Percentiles rank a stretch among this genome's conserved stretches.
These are phyloP conservation scores for Neoascia interrupta DNA, from an alignment of 2,888 invertebrate species.

Conservation along the genomic window DNA sequence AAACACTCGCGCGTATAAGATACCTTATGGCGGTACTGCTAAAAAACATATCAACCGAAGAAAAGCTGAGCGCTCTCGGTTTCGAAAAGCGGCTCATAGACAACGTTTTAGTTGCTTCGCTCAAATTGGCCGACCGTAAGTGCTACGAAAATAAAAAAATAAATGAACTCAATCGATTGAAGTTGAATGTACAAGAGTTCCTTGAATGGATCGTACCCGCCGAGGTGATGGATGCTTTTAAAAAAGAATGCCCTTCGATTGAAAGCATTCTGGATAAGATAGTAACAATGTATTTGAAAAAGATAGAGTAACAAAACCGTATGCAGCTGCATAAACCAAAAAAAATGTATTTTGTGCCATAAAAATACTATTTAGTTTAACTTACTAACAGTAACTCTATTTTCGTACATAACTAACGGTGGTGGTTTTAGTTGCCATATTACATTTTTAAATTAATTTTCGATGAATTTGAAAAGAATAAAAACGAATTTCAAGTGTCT, in stretches of 20 bases:
- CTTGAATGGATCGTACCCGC: conserved; percentile 90
- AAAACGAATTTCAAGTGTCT: conserved; percentile 28
- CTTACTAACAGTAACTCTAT: too few relatives aligned
- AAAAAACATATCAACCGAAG: conserved; percentile 90
- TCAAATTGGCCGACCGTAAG: conserved; percentile 86
- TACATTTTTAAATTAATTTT: conserved; percentile 23
- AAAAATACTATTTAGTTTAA: conserved; percentile 13
- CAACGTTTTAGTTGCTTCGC: conserved; percentile 88
- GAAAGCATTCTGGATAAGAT: conserved; percentile 87
- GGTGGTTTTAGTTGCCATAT: conserved; percentile 58
- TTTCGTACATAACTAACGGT: conserved; percentile 19
- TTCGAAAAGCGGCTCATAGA: conserved; percentile 88
- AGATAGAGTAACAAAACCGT: conserved; percentile 71
- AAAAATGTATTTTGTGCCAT: conserved; percentile 53
- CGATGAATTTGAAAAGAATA: background rate
- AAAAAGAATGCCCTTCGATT: conserved; percentile 86
- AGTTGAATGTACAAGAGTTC: conserved; percentile 87
- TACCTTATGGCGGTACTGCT: conserved; percentile 89
- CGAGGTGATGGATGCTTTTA: conserved; percentile 88
- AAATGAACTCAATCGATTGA: conserved; percentile 83
- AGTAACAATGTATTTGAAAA: conserved; percentile 77
- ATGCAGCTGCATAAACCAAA: conserved; percentile 5
- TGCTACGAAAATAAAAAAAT: conserved; percentile 83
- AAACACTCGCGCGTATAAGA: conserved; percentile 88
- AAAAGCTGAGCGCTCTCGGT: conserved; percentile 88